Conservation (phyloP, 2,113 vertebrate genomes). For the Synchiropus splendidus region DNA sequence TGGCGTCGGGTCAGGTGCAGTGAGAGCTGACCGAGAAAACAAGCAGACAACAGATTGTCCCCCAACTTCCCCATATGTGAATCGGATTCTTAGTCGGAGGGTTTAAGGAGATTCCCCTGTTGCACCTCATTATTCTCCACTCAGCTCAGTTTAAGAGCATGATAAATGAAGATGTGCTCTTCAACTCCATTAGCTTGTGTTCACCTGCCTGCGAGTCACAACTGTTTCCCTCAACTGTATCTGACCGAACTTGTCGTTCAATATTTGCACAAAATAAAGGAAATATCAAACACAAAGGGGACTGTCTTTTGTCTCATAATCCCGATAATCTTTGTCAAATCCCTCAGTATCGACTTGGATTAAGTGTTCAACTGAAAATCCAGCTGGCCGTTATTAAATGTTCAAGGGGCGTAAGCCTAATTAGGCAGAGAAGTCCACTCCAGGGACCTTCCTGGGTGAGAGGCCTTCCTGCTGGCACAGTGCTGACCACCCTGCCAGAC, state of each 20-base stretch:
- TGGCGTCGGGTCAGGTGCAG: conserved; percentile 37
- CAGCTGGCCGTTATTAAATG: conserved; percentile 63
- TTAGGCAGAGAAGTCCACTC: conserved; percentile 58
- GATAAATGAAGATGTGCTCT: conserved; percentile 4
- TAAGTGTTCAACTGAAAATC: conserved; percentile 56
- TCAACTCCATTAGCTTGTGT: conserved; percentile 25
- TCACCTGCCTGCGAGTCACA: conserved; percentile 21
- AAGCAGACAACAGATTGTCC: conserved; percentile 49
- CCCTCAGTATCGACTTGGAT: conserved; percentile 55
- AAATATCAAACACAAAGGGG: conserved; percentile 27
- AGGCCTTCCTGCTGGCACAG: conserved; percentile 37
- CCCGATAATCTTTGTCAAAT: conserved; percentile 63
- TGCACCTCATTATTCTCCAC: conserved; percentile 38
- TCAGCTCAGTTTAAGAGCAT: conserved; percentile 23
- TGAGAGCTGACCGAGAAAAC: conserved; percentile 31
- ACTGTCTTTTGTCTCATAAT: conserved; percentile 58
- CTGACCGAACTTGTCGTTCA: conserved; percentile 16
- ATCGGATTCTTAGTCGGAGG: conserved; percentile 36
- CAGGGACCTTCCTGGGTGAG: conserved; percentile 51
- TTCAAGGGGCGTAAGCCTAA: conserved; percentile 62
- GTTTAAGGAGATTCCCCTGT: conserved; percentile 41
- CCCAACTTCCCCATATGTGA: conserved; percentile 53
- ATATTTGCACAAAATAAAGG: conserved; percentile 6
- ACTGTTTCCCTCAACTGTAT: background rate
- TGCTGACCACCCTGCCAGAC: conserved; percentile 42